Evolutionary conservation across 2,797 vertebrate genomes (phyloP), one percentile per base, ranked within the genome.

Genomic region (Thalassophryne amazonica): DNA sequence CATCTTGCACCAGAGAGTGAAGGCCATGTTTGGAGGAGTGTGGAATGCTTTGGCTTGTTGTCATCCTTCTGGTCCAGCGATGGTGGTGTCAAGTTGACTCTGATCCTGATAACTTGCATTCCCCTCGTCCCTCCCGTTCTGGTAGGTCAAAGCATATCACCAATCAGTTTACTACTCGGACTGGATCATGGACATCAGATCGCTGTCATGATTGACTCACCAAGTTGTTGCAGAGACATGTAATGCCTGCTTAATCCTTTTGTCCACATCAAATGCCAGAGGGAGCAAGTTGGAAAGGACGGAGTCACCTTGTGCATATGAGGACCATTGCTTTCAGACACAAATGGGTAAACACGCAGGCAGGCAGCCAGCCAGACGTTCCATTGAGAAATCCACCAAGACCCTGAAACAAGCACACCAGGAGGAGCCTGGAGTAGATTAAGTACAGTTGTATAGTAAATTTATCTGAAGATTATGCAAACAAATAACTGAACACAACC

Each of bases 51-150:
- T 78, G 79, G 80, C 83, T 69, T 28, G 69, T 69, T 65, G 73
- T 85, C 52, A 52, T 82, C 73, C 73, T 36, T 10, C 53, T 64
- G 63, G 55, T 79, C 61, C 18, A 23, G 50, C 54, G 68, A 69
- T 58, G 64, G 35, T 7, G 83, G 85, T 86, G 78, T 87, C 84
- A 64, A 78, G 75, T 87, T 85, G 52, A 77, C 76, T 68, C 53
- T 46, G 82, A 77, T 56, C 60, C 56, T 2, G 12, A 72, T 74
- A 77, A 40, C 51, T 76, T 33, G 46, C 75, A 84, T 85, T 84
- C 84, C 78, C 72, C 16, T 43, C 42, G n/a, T 70, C 69, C 74
- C 65, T 69, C 80, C 80, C 5, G 19, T 38, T 45, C 17, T 12
- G 23, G 21, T 3, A 46, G 41, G 22, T 61, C 35, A 60, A 69